Evolutionary conservation across 2,888 invertebrate species (phyloP).

Genomic region (Ypsolopha scabrella): DNA sequence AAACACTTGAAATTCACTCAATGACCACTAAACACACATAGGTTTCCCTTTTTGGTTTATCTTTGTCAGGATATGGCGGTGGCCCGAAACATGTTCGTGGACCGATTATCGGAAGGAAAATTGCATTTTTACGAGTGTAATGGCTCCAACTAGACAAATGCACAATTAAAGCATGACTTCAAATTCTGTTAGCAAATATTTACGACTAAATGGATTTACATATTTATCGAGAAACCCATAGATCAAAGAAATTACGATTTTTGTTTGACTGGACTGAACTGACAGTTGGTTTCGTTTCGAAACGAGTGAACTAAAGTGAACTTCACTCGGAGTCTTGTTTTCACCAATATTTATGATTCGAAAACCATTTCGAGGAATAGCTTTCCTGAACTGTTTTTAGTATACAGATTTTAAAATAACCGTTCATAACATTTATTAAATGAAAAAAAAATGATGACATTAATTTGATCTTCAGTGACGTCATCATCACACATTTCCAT

Average conservation of each 20-base stretch:
- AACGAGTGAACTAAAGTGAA: no score
- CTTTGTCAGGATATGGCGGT: neutral
- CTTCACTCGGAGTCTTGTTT: no score
- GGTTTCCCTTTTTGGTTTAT: neutral
- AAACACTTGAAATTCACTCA: neutral
- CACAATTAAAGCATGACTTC: neutral
- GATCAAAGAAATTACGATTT: neutral
- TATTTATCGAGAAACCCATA: neutral
- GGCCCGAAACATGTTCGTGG: neutral
- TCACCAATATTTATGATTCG: no score
- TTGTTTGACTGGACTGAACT: no score
- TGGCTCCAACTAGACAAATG: neutral
- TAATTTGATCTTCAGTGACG: no score
- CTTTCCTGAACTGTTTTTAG: no score
- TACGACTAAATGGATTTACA: neutral
- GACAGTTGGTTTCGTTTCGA: no score
- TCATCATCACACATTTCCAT: no score
- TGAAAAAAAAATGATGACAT: no score
- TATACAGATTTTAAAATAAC: no score
- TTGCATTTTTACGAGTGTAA: neutral
- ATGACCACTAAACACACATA: neutral
- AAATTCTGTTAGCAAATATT: neutral
- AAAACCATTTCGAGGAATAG: no score
- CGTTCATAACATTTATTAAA: no score
- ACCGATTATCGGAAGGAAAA: neutral